Percentiles rank a stretch among this genome's conserved stretches.
Evolutionary conservation across 2,113 vertebrate genomes (phyloP).

Genomic region (Orthonyx spaldingii): DNA sequence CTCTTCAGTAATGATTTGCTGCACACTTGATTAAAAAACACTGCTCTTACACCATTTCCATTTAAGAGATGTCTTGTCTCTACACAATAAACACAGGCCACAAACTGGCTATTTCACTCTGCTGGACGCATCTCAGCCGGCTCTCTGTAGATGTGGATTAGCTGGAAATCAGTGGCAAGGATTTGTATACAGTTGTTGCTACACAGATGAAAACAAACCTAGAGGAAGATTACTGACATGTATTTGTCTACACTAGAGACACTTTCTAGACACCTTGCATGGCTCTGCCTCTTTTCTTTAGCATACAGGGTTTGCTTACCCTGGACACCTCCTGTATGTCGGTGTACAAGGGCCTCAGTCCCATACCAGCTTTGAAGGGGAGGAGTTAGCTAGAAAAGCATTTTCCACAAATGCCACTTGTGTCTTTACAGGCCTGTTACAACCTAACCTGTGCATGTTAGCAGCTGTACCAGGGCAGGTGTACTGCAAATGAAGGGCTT

Average conservation of each 20-base stretch:
- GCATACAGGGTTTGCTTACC: accelerated
- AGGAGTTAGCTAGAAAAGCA: background rate
- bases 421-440: background rate
- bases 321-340: background rate
- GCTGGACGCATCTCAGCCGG: background rate
- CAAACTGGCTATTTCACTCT: background rate
- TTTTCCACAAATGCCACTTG: background rate
- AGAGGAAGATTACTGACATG: background rate
- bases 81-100: accelerated
- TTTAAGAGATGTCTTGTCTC: background rate
- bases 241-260: background rate
- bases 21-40: background rate
- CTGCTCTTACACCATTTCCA: background rate
- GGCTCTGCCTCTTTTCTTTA: background rate
- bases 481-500: background rate
- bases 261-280: background rate
- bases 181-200: background rate
- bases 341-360: background rate
- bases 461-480: background rate
- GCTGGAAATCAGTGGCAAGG: background rate
- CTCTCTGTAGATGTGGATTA: background rate
- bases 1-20: background rate
- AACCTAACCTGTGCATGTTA: background rate
- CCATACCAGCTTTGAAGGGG: background rate
- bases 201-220: background rate